Evolutionary conservation across 2,888 invertebrate genomes (phyloP).

Genomic region (Oligia fasciuncula): DNA sequence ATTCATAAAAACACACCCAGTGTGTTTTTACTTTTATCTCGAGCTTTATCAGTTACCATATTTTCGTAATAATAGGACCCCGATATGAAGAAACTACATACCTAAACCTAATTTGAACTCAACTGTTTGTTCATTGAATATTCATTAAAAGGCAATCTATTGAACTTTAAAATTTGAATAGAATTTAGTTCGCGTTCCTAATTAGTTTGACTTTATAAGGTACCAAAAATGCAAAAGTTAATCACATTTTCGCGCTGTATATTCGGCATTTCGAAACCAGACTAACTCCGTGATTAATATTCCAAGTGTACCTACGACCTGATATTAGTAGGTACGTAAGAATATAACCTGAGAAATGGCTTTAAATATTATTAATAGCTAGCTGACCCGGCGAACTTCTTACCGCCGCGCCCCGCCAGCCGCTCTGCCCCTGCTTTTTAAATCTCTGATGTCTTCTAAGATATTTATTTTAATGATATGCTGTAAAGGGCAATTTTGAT

Average conservation of each 20-base stretch:
- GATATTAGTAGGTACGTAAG: conserved; percentile 20
- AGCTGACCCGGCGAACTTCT: no score
- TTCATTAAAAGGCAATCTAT: conserved; percentile 43
- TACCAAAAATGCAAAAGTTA: conserved; percentile 50
- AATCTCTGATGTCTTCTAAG: no score
- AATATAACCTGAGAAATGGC: conserved; percentile 36
- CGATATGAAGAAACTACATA: conserved; percentile 7
- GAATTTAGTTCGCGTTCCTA: conserved; percentile 47
- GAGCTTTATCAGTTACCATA: neutral
- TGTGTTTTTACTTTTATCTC: neutral
- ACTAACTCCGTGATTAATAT: conserved; percentile 55
- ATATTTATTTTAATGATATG: no score
- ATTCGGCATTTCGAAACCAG: conserved; percentile 73
- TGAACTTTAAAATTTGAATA: conserved; percentile 61
- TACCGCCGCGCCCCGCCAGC: no score
- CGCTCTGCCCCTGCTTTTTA: no score
- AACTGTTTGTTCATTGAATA: conserved; percentile 27
- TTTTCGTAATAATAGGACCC: neutral
- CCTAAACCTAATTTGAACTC: conserved; percentile 10
- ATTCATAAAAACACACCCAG: neutral
- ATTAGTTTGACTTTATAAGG: conserved; percentile 52
- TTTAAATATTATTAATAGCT: conserved; percentile 23
- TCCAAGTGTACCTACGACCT: conserved; percentile 24
- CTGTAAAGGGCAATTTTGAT: no score
- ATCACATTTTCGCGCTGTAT: conserved; percentile 53